Evolutionary conservation across 2,888 invertebrate genomes (phyloP), one percentile per base, ranked within the genome.

Genomic region (Anoplius nigerrimus): DNA sequence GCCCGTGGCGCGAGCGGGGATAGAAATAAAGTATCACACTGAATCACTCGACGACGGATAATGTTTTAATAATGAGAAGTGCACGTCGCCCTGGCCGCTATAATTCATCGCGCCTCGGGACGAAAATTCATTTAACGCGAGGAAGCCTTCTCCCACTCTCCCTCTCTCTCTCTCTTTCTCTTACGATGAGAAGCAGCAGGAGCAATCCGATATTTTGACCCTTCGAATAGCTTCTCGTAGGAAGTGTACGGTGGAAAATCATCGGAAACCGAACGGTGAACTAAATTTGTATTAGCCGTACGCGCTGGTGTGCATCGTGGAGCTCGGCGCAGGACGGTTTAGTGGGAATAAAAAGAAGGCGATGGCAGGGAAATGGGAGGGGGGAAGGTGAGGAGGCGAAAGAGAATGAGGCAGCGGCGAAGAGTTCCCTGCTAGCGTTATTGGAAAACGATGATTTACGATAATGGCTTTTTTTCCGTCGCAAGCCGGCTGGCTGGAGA

Each of bases 381-480:
- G 34, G 57, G 46, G 69, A 71, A 55, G 57, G 34, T 57, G 62
- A 60, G 22, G 73, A 71, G 63, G 56, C 53, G 58, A 60, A 53
- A 59, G 66, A 54, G 56, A 57, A 57, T 55, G 58, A 71, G 69
- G 34, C 22, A 64, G 46, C 52, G 52, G 15, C 21, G 60, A 68
- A 55, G 43, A 61, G 68, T n/a, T n/a, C 82, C 84, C 85, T 84
- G 87, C 86, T 85, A 88, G 88, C 83, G 87, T 90, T 91, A 91
- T 91, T 91, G 90, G 90, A 88, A 90, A 90, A 89, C 90, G 90
- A 90, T 91, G 91, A 91, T 91, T 91, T 91, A 91, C 91, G 90
- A 90, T 91, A 91, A 91, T 91, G 90, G 90, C 89, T 59, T 82
- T 84, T 82, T 84, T 82, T 78, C 75, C 78, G 75, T 70, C 65